Base-by-base conservation (phyloP, 2,888 invertebrate species). In the Orthosia gothica region DNA sequence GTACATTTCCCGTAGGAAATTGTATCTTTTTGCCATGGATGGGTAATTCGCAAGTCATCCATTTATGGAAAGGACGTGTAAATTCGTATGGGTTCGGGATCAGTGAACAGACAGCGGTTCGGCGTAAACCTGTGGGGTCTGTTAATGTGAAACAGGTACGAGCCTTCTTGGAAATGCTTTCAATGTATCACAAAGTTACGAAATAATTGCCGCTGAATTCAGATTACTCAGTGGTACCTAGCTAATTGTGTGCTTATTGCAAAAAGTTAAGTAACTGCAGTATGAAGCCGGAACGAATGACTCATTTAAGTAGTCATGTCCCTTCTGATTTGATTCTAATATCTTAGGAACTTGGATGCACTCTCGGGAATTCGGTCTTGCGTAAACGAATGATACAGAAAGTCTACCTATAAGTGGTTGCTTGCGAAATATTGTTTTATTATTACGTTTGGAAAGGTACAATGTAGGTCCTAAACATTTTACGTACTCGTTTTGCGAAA, bases 81-180 rank as follows among this genome's bases (percentile, higher is more conserved):
- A 74, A 81, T 74, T 81, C 71, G 61, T 59, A 63, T 74, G 70
- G 58, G 64, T 59, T 81, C 69, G 50, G 70, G 76, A 67, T 74
- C 72, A 80, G 72, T 68, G 66, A 70, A 71, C 70, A 74, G n/a
- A 32, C 66, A 65, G 52, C 65, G 57, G 78, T 64, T 69, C 73
- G 63, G 26, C 13, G 77, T 79, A 75, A 76, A 79, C 73, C 57
- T 82, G 83, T 85, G 86, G 73, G 82, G 81, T 89, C 82, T 63
- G 71, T 49, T 57, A 63, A 45, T 55, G 69, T 77, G 77, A 73
- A 82, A 70, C 87, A 84, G 88, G 83, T 84, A 84, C 52, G 26
- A 45, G 23, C 73, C 78, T 90, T 89, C 88, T 81, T 59, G 52
- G 89, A 89, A 90, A 63, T 74, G 32, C 9, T 65, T 67, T 50